These are phyloP conservation scores for Cryptocephalus moraei DNA, from an alignment of 2,888 invertebrate genomes.

Conservation along the genomic window DNA sequence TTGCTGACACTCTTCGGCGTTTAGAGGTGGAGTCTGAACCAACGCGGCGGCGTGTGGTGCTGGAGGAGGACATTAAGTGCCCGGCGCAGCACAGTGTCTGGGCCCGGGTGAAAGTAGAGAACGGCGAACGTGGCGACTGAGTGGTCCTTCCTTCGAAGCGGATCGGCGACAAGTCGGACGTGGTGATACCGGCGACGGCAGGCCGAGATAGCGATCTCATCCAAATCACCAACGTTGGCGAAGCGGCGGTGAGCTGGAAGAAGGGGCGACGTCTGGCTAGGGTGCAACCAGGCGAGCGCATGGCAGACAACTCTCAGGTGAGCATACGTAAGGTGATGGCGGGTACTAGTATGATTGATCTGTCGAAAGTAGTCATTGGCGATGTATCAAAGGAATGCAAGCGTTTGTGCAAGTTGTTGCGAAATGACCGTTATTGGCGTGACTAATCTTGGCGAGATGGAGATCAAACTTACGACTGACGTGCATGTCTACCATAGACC, in stretches of 20 bases:
- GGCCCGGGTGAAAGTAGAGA: neutral
- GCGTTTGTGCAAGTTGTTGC: too few relatives aligned
- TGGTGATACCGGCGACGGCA: neutral
- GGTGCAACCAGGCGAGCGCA: neutral
- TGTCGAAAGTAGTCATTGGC: too few relatives aligned
- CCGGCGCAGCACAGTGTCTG: neutral
- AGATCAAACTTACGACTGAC: conserved; percentile 5
- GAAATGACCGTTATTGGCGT: conserved; percentile 6
- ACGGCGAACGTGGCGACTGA: neutral
- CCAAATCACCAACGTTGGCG: neutral
- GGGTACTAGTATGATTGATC: too few relatives aligned
- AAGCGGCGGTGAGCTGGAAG: neutral
- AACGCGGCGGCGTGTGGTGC: neutral
- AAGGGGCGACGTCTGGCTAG: neutral
- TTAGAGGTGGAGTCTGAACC: neutral
- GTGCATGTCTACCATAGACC: conserved; percentile 7
- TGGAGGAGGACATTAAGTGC: neutral
- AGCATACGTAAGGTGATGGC: neutral
- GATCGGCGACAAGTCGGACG: neutral
- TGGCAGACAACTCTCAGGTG: neutral
- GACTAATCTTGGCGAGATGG: conserved; percentile 5
- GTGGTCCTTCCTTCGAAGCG: neutral
- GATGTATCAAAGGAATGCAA: too few relatives aligned
- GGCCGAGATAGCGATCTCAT: neutral
- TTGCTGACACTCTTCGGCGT: neutral